These are phyloP conservation scores for Ceratitis capitata DNA, from an alignment of 1,140 invertebrate species.

Conservation along the genomic window DNA sequence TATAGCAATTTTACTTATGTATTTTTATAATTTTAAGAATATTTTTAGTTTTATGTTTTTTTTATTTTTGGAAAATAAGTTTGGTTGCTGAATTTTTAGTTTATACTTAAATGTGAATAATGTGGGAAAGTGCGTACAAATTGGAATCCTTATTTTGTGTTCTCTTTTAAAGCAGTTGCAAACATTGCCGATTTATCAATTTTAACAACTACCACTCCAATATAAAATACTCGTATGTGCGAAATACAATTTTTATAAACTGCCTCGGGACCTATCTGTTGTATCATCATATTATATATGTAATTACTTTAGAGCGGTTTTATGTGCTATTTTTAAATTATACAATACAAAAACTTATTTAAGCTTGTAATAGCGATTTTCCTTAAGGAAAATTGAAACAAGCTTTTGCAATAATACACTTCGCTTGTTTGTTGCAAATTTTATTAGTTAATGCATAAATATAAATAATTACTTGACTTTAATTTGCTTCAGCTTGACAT, in stretches of 20 bases:
- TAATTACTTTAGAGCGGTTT: not conserved
- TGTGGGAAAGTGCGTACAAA: not conserved
- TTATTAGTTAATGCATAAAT: too few species aligned
- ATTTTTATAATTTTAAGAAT: not conserved
- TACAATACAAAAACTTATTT: not conserved
- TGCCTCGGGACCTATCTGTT: not conserved
- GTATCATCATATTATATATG: not conserved
- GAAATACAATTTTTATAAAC: not conserved
- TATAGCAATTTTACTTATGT: not conserved
- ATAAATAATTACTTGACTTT: not conserved
- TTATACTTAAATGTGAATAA: not conserved
- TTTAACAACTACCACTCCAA: not conserved
- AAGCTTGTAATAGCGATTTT: not conserved
- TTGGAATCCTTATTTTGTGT: too few species aligned
- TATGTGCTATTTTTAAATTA: not conserved
- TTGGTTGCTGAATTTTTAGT: not conserved
- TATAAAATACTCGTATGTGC: not conserved
- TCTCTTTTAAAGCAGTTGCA: not conserved
- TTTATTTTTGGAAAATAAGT: not conserved
- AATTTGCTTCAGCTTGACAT: not conserved
- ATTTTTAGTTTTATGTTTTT: not conserved
- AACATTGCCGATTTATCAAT: not conserved
- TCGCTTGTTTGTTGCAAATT: too few species aligned
- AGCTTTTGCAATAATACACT: not conserved
- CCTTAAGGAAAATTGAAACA: not conserved